Evolutionary conservation across 2,113 vertebrate species (phyloP).

Genomic region (Gallinago jamesoni): DNA sequence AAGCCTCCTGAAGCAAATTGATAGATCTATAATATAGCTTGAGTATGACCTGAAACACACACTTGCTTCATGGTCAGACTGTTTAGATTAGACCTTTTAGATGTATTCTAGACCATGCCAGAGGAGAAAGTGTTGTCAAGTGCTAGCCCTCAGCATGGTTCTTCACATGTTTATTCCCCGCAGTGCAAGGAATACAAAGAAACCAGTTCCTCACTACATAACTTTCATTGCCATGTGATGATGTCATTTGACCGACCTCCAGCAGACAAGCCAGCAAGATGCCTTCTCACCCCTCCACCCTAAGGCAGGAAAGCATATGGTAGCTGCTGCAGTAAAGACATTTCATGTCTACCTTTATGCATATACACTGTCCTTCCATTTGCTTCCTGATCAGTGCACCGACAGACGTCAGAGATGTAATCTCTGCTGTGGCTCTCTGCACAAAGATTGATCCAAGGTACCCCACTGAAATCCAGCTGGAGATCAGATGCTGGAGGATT

Average conservation of each 20-base stretch:
- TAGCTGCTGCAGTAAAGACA: not conserved
- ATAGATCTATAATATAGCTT: not conserved
- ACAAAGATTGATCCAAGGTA: not conserved
- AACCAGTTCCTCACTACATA: not conserved
- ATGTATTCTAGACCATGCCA: not conserved
- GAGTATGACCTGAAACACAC: conserved; percentile 2
- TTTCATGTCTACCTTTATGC: not conserved
- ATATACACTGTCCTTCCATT: not conserved
- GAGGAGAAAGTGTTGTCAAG: not conserved
- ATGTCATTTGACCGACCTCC: not conserved
- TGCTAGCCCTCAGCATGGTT: not conserved
- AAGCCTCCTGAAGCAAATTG: not conserved
- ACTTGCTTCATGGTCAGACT: not conserved
- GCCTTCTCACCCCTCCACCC: not conserved
- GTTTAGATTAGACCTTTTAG: not conserved
- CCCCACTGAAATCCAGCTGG: not conserved
- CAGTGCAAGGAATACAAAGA: not conserved
- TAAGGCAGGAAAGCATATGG: not conserved
- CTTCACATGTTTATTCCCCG: not conserved
- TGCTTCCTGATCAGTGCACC: not conserved
- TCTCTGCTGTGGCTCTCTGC: not conserved
- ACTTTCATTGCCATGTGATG: not conserved
- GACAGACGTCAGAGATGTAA: not conserved
- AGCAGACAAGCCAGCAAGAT: not conserved
- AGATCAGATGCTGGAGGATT: not conserved